These are phyloP conservation scores for Poecilus cupreus DNA, from an alignment of 2,888 invertebrate species.

Conservation along the genomic window DNA sequence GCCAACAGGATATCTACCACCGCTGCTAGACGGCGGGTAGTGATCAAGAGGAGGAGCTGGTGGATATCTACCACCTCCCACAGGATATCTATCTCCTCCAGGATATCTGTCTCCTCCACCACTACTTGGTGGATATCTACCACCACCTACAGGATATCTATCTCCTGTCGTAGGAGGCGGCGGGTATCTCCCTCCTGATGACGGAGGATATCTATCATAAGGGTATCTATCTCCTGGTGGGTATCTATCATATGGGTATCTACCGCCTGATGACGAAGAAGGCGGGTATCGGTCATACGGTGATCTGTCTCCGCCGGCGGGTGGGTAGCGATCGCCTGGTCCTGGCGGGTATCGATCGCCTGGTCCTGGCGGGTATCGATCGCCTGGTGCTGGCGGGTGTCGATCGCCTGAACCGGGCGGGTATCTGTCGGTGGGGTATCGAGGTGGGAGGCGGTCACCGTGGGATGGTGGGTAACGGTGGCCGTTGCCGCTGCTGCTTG, in stretches of 20 bases:
- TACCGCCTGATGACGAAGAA: constrained; percentile 68
- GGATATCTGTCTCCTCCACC: constrained; percentile 67
- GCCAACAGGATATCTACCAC: constrained; percentile 66
- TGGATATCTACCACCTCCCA: constrained; percentile 69
- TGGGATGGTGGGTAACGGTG: constrained; percentile 65
- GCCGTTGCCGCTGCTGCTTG: constrained; percentile 59
- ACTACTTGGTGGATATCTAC: constrained; percentile 63
- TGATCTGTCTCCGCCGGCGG: constrained; percentile 67
- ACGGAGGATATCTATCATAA: constrained; percentile 73
- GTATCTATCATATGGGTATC: constrained; percentile 66
- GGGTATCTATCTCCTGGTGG: constrained; percentile 75
- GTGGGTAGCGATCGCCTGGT: constrained; percentile 68
- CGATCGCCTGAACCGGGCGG: constrained; percentile 72
- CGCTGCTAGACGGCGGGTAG: constrained; percentile 69
- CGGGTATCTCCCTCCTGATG: constrained; percentile 66
- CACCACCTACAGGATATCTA: constrained; percentile 68
- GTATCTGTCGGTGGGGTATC: constrained; percentile 73
- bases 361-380: constrained; percentile 70
- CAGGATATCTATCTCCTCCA: constrained; percentile 64
- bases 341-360: constrained; percentile 66
- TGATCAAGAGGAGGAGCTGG: constrained; percentile 68
- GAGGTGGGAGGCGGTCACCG: constrained; percentile 62
- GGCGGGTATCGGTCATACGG: constrained; percentile 61
- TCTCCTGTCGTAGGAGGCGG: constrained; percentile 60
- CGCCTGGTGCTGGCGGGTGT: constrained; percentile 74